Evolutionary conservation across 2,113 vertebrate genomes (phyloP).

Genomic region (Oreochromis aureus): DNA sequence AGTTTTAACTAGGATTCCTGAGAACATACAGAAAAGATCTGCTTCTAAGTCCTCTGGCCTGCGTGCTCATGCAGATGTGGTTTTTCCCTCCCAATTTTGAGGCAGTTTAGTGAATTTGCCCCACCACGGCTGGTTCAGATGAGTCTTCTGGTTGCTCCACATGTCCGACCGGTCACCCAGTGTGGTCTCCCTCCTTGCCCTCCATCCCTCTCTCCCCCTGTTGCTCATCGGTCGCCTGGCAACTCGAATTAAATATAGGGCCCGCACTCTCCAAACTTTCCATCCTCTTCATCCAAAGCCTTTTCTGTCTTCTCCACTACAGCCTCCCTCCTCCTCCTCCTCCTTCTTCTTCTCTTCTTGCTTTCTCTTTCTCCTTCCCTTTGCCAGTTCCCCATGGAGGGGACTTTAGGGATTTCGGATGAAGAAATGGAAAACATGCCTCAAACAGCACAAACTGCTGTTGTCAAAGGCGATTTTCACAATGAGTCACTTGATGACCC

Average conservation of each 20-base stretch:
- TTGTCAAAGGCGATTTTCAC: conserved; percentile 64
- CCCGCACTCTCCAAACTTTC: conserved; percentile 70
- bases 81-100: background rate
- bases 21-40: background rate
- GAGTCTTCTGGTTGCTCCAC: conserved; percentile 2
- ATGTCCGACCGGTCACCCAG: conserved; percentile 22
- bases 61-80: background rate
- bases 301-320: conserved; percentile 49
- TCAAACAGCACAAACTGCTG: conserved; percentile 62
- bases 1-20: background rate
- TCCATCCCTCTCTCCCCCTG: conserved; percentile 58
- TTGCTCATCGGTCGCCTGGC: conserved; percentile 69
- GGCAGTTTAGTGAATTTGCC: background rate
- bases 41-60: background rate
- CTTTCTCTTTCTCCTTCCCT: background rate
- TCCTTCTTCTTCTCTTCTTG: background rate
- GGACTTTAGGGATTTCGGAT: conserved; percentile 65
- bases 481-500: conserved; percentile 69
- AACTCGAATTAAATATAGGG: conserved; percentile 78
- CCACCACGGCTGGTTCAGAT: background rate
- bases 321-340: background rate
- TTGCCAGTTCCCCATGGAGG: conserved; percentile 55
- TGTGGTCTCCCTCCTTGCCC: conserved; percentile 50
- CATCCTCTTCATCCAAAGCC: conserved; percentile 68
- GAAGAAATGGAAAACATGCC: conserved; percentile 78